Percentiles rank a stretch among this genome's conserved stretches.
These are phyloP conservation scores for Apocrypta bakeri DNA, from an alignment of 1,140 invertebrate genomes.

Conservation along the genomic window DNA sequence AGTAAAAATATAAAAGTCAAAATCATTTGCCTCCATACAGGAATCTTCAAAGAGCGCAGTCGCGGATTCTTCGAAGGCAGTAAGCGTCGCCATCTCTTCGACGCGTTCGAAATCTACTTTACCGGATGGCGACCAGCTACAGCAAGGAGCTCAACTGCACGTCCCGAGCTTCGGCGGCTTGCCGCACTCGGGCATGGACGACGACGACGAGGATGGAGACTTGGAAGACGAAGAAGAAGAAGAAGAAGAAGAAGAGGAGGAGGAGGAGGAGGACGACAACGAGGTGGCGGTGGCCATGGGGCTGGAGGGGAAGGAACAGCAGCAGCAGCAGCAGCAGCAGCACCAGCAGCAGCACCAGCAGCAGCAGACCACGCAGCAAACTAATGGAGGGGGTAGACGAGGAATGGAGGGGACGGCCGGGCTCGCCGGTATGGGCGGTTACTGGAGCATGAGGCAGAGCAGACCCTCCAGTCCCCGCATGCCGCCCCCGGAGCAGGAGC, in stretches of 20 bases:
- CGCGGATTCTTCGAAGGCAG: constrained; percentile 53
- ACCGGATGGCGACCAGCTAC: background rate
- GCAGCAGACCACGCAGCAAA: too few relatives aligned
- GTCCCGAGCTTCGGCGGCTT: constrained; percentile 45
- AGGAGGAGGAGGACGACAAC: constrained; percentile 58
- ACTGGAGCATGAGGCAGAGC: constrained; percentile 74
- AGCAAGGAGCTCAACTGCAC: background rate
- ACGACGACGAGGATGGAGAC: constrained; percentile 52
- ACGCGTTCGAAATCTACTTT: background rate
- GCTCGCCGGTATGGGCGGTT: constrained; percentile 74
- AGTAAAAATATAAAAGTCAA: too few relatives aligned
- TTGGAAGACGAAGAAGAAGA: constrained; percentile 58
- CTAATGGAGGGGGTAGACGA: constrained; percentile 57
- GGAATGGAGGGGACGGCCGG: constrained; percentile 61
- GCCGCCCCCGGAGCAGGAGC: constrained; percentile 75
- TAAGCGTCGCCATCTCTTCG: background rate
- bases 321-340: constrained; percentile 56
- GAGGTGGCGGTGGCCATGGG: constrained; percentile 58
- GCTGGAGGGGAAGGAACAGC: constrained; percentile 53
- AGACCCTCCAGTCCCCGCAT: constrained; percentile 75
- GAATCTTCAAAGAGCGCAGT: constrained; percentile 59
- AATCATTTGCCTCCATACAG: background rate
- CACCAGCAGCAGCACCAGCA: constrained; percentile 58
- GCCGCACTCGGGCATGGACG: constrained; percentile 55
- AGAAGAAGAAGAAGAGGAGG: constrained; percentile 59